Evolutionary conservation across 2,113 vertebrate genomes (phyloP).

Genomic region (Triplophysa tibetana): DNA sequence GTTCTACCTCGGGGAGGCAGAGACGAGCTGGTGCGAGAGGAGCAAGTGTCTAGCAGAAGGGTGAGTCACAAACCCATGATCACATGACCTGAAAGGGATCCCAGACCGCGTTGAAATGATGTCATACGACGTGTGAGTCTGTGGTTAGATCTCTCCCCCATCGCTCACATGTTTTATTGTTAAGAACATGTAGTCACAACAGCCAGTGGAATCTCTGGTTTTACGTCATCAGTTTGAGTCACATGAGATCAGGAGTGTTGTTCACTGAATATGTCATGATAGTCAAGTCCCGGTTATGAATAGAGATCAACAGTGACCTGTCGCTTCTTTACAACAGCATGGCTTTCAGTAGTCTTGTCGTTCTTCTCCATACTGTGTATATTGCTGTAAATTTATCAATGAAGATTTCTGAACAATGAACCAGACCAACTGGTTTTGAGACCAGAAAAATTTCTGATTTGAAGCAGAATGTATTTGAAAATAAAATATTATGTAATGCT

Average conservation of each 20-base stretch:
- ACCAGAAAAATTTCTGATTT: background rate
- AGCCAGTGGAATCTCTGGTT: background rate
- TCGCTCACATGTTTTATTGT: background rate
- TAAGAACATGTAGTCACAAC: background rate
- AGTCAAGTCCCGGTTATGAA: background rate
- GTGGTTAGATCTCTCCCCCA: background rate
- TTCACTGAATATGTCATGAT: background rate
- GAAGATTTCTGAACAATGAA: background rate
- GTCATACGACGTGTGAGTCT: background rate
- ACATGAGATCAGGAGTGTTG: background rate
- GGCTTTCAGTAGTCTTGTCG: background rate
- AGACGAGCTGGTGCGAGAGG: slow-evolving; percentile 85
- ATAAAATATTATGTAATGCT: too few relatives aligned
- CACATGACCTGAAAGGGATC: slow-evolving; percentile 6
- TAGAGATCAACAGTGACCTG: background rate
- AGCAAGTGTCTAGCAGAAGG: slow-evolving; percentile 90
- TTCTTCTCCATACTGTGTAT: background rate
- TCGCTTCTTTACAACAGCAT: background rate
- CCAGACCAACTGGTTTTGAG: background rate
- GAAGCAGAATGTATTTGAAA: too few relatives aligned
- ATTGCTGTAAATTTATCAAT: too few relatives aligned
- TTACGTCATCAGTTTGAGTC: background rate
- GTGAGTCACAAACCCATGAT: slow-evolving; percentile 66
- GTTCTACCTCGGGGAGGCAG: slow-evolving; percentile 80
- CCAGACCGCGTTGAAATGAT: background rate